A percentile compares a stretch with the other conserved stretches of the same genome.
Evolutionary conservation across 2,888 invertebrate species (phyloP).

Genomic region (Linyphia triangularis): DNA sequence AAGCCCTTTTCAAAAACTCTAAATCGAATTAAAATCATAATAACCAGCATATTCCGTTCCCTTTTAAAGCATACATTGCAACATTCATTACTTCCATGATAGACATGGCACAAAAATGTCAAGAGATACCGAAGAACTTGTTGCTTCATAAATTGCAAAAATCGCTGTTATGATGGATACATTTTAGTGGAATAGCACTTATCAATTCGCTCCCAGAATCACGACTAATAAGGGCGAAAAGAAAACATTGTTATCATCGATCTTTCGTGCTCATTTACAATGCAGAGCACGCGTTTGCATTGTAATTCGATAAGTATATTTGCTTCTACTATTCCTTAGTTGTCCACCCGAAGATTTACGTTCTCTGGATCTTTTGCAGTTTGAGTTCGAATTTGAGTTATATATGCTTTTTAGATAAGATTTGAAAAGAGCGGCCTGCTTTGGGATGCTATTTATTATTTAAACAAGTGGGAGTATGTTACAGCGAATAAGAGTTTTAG

Average conservation of each 20-base stretch:
- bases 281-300: conserved; percentile 3
- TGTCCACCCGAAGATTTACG: neutral
- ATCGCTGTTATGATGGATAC: neutral
- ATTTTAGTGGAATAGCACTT: neutral
- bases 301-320: neutral
- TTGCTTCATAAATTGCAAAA: neutral
- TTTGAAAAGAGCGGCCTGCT: neutral
- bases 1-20: too few relatives aligned
- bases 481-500: too few relatives aligned
- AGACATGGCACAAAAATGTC: neutral
- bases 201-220: neutral
- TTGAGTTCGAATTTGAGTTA: neutral
- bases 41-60: too few relatives aligned
- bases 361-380: neutral
- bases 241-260: neutral
- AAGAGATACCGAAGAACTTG: neutral
- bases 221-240: neutral
- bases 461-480: neutral
- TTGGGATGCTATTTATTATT: neutral
- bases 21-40: too few relatives aligned
- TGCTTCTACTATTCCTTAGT: neutral
- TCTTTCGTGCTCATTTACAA: neutral
- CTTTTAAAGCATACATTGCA: too few relatives aligned
- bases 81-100: neutral
- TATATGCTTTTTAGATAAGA: neutral